Base-by-base conservation (phyloP, 2,888 invertebrate genomes). In the Phytoseiulus persimilis region DNA sequence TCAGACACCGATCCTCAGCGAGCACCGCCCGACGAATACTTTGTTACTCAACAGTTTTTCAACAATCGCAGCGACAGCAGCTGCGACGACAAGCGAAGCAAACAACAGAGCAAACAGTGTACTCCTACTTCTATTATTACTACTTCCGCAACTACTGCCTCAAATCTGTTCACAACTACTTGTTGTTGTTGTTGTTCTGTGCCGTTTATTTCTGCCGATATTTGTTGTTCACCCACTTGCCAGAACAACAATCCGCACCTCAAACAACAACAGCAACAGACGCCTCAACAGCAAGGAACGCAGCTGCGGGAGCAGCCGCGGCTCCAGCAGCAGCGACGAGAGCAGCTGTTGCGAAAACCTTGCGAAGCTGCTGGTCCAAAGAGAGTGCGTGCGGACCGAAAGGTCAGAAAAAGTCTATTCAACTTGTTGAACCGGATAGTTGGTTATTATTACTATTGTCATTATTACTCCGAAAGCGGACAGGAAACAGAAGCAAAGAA, bases 1-100 rank as follows among this genome's bases (percentile, higher is more conserved):
- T 87, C 87, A 87, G 32, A 87, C 87, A 87, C 87, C 87, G 87
- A 87, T 45, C 87, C 87, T 87, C 87, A 87, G 87, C 87, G 45
- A 87, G 87, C 33, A 87, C 87, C 32, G 33, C 87, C 87, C 87
- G 45, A 87, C 84, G 33, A 84, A 32, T 32, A 84, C 84, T 32
- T 65, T 65, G 28, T 28, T 65, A 32, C 32, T 84, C 33, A 84
- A 33, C 87, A 87, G 33, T 87, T 87, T 9, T 87, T n/a, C 87
- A 87, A 87, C 87, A 87, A 33, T 33, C 14, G 33, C 84, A 84
- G 84, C 84, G 31, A 14, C 87, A 87, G 45, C 87, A 33, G 33
- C 87, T 9, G 87, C 32, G 14, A 87, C 87, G 83, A 83, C 83
- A 83, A 83, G 14, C n/a, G 31, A 39, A 39, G 39, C 39, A 65